Percentiles rank a stretch among this genome's conserved stretches.
Conservation (phyloP, 2,888 invertebrate species). For the Subacronicta megacephala region DNA sequence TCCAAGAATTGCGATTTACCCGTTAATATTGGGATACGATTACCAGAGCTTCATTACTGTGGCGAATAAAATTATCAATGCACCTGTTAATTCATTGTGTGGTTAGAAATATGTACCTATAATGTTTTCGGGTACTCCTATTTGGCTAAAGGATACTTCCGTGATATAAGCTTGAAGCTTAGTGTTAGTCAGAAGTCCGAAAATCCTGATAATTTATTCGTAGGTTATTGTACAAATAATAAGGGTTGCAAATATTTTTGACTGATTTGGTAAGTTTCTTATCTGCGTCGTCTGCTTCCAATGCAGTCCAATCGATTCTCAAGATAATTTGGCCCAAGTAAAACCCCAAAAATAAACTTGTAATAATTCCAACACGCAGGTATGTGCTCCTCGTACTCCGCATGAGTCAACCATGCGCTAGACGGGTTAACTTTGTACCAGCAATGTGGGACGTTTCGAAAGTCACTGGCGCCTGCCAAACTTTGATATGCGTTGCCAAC, state of each 20-base stretch:
- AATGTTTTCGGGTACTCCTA: too few species aligned
- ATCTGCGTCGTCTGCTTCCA: background rate
- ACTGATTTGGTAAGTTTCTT: background rate
- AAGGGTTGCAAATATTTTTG: too few species aligned
- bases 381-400: conserved; percentile 22
- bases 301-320: conserved; percentile 12
- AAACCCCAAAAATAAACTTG: conserved; percentile 35
- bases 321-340: conserved; percentile 25
- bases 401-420: conserved; percentile 66
- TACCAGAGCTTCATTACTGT: conserved; percentile 38
- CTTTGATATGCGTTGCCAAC: conserved; percentile 77
- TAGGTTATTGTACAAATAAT: too few species aligned
- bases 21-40: conserved; percentile 56
- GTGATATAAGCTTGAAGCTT: too few species aligned
- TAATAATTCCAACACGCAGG: conserved; percentile 38
- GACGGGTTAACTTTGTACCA: conserved; percentile 67
- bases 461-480: conserved; percentile 81
- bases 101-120: too few species aligned
- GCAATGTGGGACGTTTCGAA: conserved; percentile 76
- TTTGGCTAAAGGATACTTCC: background rate
- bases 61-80: conserved; percentile 28
- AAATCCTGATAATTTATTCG: too few species aligned
- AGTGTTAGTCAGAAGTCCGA: too few species aligned
- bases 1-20: conserved; percentile 52
- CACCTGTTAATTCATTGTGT: conserved; percentile 12